Evolutionary conservation across 2,113 vertebrate species (phyloP).

Genomic region (Megaptera novaeangliae): DNA sequence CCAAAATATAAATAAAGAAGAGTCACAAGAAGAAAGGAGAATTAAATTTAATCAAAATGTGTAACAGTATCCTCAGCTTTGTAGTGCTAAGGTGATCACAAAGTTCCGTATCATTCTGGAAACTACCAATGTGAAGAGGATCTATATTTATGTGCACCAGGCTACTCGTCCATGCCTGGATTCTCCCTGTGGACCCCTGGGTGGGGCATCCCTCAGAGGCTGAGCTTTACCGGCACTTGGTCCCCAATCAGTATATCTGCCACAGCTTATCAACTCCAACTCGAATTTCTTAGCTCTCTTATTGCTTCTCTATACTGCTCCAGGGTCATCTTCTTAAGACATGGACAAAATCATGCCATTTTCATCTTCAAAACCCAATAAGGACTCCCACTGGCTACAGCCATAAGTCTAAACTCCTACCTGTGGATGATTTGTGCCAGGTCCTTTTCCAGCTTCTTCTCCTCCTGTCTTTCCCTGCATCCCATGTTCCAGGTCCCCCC

Average conservation of each 20-base stretch:
- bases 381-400: neutral
- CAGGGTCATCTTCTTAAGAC: neutral
- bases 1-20: neutral
- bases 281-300: neutral
- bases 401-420: no score
- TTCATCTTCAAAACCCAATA: neutral
- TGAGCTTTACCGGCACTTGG: neutral
- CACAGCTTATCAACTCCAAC: neutral
- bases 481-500: neutral
- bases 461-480: neutral
- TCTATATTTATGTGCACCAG: accelerated
- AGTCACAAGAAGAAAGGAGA: neutral
- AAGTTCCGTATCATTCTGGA: neutral
- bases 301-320: neutral
- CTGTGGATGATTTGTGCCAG: neutral
- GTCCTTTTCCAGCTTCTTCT: neutral
- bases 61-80: neutral
- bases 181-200: neutral
- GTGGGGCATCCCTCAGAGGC: no score
- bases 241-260: no score
- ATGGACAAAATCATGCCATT: neutral
- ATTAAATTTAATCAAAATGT: neutral
- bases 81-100: neutral
- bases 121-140: neutral
- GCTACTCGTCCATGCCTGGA: neutral